A percentile compares a stretch with the other conserved stretches of the same genome.
phyloP scores from a whole-genome alignment of 1,140 invertebrate genomes.

The Drosophila mayri region DNA sequence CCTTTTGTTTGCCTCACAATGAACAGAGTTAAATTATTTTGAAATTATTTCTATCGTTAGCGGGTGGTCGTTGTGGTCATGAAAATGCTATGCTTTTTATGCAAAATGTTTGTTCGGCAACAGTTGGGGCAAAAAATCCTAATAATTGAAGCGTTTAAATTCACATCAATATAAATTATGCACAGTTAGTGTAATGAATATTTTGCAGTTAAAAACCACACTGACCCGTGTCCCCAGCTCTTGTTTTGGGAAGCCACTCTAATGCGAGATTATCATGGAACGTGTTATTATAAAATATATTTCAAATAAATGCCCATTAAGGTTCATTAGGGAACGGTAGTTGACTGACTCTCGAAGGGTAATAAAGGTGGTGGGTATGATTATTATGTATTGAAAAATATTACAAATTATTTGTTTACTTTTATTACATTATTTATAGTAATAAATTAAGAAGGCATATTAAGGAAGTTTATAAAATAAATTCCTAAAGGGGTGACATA shows the following conservation, averaged over 20 bases:
- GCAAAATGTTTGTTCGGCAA: background rate
- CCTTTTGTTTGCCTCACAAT: slow-evolving; percentile 17
- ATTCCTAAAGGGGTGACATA: background rate
- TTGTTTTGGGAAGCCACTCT: background rate
- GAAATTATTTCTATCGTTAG: slow-evolving; percentile 21
- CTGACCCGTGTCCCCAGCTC: background rate
- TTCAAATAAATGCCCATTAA: slow-evolving; percentile 11
- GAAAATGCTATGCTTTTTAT: slow-evolving; percentile 9
- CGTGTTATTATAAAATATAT: slow-evolving; percentile 20
- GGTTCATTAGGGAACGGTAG: slow-evolving; percentile 1
- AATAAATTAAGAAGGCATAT: background rate
- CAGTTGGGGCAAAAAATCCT: slow-evolving; percentile 10
- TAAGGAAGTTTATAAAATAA: background rate
- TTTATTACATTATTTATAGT: too few relatives aligned
- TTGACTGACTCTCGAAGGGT: background rate
- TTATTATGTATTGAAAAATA: background rate
- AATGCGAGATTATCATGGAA: slow-evolving; percentile 2
- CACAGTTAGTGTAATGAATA: slow-evolving; percentile 35
- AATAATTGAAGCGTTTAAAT: slow-evolving; percentile 57
- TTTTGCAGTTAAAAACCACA: slow-evolving; percentile 13
- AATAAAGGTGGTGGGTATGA: background rate
- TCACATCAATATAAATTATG: slow-evolving; percentile 60
- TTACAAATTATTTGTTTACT: background rate
- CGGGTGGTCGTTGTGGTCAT: slow-evolving; percentile 5
- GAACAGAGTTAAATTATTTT: slow-evolving; percentile 18